phyloP scores from a whole-genome alignment of 2,113 vertebrate genomes.

The Machaerirhynchus nigripectus region DNA sequence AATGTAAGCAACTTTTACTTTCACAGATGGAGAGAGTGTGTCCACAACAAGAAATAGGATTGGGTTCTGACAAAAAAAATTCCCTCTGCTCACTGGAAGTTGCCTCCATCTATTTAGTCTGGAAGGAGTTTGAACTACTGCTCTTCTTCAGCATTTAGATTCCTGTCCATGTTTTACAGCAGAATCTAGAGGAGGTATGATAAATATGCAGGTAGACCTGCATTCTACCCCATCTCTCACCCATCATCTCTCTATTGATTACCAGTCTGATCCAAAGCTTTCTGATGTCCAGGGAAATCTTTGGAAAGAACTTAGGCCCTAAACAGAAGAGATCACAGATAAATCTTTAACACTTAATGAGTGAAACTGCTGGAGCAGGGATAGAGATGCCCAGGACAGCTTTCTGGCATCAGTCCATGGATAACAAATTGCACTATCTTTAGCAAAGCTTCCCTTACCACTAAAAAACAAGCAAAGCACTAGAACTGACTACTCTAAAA shows the following conservation, averaged over 20 bases:
- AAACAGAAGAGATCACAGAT: not conserved
- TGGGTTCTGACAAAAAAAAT: not conserved
- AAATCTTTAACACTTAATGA: not conserved
- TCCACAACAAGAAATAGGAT: not conserved
- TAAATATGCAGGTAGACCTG: not conserved
- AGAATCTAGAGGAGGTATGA: not conserved
- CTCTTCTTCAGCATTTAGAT: not conserved
- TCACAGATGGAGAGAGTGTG: not conserved
- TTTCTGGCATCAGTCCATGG: not conserved
- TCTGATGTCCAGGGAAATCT: not conserved
- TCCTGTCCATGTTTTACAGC: not conserved
- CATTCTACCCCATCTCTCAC: not conserved
- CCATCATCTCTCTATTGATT: not conserved
- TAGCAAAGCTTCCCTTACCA: not conserved
- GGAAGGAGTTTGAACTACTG: not conserved
- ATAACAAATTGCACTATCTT: not conserved
- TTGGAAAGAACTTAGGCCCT: not conserved
- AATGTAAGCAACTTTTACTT: not conserved
- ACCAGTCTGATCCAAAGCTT: not conserved
- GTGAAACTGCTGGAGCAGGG: not conserved
- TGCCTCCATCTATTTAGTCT: not conserved
- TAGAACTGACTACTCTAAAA: not conserved
- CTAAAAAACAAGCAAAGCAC: not conserved
- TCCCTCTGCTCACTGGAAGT: not conserved
- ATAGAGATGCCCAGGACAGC: not conserved